Conservation (phyloP, 2,113 vertebrate genomes). For the Gambusia affinis region DNA sequence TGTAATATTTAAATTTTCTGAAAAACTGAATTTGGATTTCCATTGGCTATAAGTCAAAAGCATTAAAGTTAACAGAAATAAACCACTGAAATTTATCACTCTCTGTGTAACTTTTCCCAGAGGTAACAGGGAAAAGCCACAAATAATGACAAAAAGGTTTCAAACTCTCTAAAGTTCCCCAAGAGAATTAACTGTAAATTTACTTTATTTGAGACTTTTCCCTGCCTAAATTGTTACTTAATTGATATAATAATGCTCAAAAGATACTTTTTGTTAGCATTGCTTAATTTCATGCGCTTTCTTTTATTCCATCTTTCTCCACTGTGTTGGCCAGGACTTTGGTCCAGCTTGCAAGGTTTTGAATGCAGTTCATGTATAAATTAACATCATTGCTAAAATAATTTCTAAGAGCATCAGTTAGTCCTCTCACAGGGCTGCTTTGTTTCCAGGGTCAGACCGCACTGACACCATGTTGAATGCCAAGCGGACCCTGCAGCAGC, state of each 20-base stretch:
- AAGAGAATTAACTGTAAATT: not conserved
- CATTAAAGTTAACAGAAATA: not conserved
- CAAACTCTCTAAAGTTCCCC: not conserved
- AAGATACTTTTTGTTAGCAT: not conserved
- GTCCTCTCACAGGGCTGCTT: constrained; percentile 50
- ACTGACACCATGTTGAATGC: constrained; percentile 55
- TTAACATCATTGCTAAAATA: not conserved
- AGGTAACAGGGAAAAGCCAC: too few relatives aligned
- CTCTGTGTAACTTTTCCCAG: too few relatives aligned
- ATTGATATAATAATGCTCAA: not conserved
- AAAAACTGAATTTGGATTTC: too few relatives aligned
- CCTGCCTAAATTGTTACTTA: not conserved
- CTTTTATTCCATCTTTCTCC: not conserved
- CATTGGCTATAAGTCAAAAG: too few relatives aligned
- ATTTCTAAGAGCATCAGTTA: constrained; percentile 44
- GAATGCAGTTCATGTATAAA: not conserved
- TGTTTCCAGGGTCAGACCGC: constrained; percentile 57
- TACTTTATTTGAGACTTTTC: not conserved
- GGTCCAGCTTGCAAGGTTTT: not conserved
- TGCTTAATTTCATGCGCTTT: not conserved
- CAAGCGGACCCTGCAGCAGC: constrained; percentile 56
- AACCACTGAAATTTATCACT: too few relatives aligned
- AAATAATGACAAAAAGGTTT: too few relatives aligned
- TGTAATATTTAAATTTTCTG: too few relatives aligned
- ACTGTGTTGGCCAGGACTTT: not conserved